phyloP scores from a whole-genome alignment of 2,113 vertebrate species.

The Gymnorhina tibicen region DNA sequence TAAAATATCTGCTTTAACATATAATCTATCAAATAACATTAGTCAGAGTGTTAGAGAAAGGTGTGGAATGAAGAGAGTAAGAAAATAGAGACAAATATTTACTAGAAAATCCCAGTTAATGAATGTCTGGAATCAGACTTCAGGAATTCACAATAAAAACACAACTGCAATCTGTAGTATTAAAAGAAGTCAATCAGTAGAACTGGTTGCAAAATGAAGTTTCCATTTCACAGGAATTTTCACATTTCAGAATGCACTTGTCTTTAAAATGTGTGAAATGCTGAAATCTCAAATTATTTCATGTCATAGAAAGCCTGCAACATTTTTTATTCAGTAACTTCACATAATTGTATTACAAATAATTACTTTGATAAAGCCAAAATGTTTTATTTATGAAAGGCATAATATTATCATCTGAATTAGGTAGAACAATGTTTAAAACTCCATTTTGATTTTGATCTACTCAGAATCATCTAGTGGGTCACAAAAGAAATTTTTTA shows the following conservation, averaged over 20 bases:
- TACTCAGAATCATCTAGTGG: background rate
- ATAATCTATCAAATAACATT: background rate
- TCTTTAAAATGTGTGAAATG: background rate
- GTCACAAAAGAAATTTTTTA: background rate
- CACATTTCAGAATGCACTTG: background rate
- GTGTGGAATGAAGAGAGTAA: background rate
- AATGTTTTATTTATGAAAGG: slow-evolving; percentile 51
- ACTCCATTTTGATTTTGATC: background rate
- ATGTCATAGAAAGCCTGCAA: background rate
- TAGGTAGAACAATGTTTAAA: background rate
- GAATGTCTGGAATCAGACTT: background rate
- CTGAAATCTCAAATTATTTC: slow-evolving; percentile 1
- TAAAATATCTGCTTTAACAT: background rate
- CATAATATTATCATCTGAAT: slow-evolving; percentile 19
- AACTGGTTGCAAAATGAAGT: background rate
- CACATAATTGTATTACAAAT: slow-evolving; percentile 39
- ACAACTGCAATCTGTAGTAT: background rate
- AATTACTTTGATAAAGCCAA: slow-evolving; percentile 41
- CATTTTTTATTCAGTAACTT: slow-evolving; percentile 1
- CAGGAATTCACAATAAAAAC: background rate
- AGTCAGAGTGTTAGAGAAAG: background rate
- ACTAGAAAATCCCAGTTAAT: background rate
- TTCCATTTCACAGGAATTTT: background rate
- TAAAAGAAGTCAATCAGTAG: background rate
- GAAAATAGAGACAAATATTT: background rate